phyloP scores from a whole-genome alignment of 2,797 vertebrate species.

The Cheirogaleus major region DNA sequence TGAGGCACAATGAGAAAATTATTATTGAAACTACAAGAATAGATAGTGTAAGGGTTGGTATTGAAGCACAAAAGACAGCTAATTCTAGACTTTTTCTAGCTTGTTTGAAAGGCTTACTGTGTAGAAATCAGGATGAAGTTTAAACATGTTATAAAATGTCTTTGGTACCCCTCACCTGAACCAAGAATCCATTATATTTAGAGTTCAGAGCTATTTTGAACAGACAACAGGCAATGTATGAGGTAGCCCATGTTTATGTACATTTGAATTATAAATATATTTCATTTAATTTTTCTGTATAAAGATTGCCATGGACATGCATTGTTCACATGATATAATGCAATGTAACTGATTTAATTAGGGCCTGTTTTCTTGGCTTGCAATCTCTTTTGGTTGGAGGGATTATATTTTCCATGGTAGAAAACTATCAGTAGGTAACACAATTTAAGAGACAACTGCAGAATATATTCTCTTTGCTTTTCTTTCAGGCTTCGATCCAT shows the following conservation, averaged over 20 bases:
- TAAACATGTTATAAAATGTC: neutral
- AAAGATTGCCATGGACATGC: conserved; percentile 74
- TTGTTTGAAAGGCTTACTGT: neutral
- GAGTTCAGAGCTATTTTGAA: conserved; percentile 45
- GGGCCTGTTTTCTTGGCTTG: conserved; percentile 76
- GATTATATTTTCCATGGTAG: conserved; percentile 81
- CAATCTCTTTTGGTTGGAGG: conserved; percentile 67
- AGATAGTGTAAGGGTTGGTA: neutral
- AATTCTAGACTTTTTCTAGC: neutral
- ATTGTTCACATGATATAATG: conserved; percentile 83
- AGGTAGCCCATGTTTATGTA: conserved; percentile 71
- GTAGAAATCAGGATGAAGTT: neutral
- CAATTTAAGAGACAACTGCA: conserved; percentile 77
- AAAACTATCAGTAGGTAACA: conserved; percentile 81
- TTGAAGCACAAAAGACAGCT: neutral
- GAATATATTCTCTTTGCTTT: conserved; percentile 61
- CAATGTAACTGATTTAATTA: conserved; percentile 85
- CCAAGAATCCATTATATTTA: neutral
- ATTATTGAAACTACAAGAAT: neutral
- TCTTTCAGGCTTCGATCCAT: conserved; percentile 77
- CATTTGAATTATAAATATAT: conserved; percentile 62
- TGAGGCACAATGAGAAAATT: neutral
- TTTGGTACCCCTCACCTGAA: neutral
- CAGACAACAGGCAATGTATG: conserved; percentile 59
- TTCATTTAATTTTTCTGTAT: conserved; percentile 82